Percentiles rank a stretch among this genome's conserved stretches.
These are phyloP conservation scores for Garra rufa DNA, from an alignment of 2,113 vertebrate species.

Conservation along the genomic window DNA sequence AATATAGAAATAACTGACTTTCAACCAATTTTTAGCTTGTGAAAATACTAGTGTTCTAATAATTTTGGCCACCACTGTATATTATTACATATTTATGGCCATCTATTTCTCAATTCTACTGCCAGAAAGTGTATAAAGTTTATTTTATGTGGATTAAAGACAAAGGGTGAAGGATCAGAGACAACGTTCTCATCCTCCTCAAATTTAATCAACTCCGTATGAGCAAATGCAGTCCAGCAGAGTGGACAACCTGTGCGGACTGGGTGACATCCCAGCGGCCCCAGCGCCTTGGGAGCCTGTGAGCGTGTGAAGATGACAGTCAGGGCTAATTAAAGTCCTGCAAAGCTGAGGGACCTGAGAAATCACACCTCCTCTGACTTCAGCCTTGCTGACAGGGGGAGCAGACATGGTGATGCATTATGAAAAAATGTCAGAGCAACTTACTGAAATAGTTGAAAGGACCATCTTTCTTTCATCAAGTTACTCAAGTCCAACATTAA, in stretches of 20 bases:
- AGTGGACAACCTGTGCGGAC: conserved; percentile 8
- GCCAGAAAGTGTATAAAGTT: background rate
- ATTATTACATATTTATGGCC: background rate
- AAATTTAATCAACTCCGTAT: conserved; percentile 24
- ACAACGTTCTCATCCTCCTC: background rate
- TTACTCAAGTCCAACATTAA: background rate
- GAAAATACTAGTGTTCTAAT: no score
- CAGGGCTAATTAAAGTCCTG: conserved; percentile 45
- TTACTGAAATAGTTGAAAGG: background rate
- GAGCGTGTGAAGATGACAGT: conserved; percentile 36
- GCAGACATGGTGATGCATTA: background rate
- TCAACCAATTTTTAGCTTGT: no score
- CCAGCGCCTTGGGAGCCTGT: background rate
- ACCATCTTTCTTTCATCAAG: background rate
- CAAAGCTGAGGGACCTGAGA: conserved; percentile 24
- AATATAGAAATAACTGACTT: no score
- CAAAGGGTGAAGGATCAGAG: background rate
- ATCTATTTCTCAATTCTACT: background rate
- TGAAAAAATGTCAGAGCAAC: conserved; percentile 13
- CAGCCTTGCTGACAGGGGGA: background rate
- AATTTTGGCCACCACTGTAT: no score
- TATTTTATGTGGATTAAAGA: background rate
- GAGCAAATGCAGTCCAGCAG: background rate
- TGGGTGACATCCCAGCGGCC: conserved; percentile 26
- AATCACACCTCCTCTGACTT: conserved; percentile 21